Evolutionary conservation across 2,888 invertebrate species (phyloP).

Genomic region (Byasa hedistus): DNA sequence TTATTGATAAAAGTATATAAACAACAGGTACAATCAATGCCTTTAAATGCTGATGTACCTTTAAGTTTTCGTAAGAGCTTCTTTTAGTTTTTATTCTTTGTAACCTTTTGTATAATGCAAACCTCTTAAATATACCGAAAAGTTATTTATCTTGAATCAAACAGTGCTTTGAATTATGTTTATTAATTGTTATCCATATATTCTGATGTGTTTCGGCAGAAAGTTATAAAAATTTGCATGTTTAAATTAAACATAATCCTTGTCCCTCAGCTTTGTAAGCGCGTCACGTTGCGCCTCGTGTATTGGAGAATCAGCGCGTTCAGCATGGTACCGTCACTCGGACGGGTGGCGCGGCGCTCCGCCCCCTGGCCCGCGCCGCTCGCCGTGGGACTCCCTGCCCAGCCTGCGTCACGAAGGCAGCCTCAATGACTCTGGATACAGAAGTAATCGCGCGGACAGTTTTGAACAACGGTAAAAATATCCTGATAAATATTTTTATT

Average conservation of each 20-base stretch:
- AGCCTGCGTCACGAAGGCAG: constrained; percentile 91
- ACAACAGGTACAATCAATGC: too few species aligned
- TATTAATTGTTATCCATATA: too few species aligned
- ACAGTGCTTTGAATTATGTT: too few species aligned
- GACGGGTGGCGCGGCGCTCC: constrained; percentile 88
- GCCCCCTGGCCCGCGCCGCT: constrained; percentile 84
- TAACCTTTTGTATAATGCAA: too few species aligned
- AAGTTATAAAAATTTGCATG: background rate
- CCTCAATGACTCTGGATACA: constrained; percentile 92
- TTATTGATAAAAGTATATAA: too few species aligned
- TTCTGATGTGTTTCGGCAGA: too few species aligned
- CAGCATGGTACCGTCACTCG: constrained; percentile 94
- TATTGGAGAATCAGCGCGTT: constrained; percentile 93
- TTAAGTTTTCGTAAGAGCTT: too few species aligned
- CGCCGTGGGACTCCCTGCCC: constrained; percentile 93
- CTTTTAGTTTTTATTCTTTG: too few species aligned
- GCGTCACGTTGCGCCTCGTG: constrained; percentile 90
- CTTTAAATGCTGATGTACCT: too few species aligned
- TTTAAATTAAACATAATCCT: constrained; percentile 14
- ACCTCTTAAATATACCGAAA: too few species aligned
- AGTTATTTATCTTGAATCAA: too few species aligned
- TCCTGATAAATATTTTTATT: background rate
- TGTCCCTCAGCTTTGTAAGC: constrained; percentile 70
- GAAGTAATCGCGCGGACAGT: constrained; percentile 91
- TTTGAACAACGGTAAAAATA: constrained; percentile 88